A percentile compares a stretch with the other conserved stretches of the same genome.
These are phyloP conservation scores for Metallyticus violacea DNA, from an alignment of 2,888 invertebrate species.

Conservation along the genomic window DNA sequence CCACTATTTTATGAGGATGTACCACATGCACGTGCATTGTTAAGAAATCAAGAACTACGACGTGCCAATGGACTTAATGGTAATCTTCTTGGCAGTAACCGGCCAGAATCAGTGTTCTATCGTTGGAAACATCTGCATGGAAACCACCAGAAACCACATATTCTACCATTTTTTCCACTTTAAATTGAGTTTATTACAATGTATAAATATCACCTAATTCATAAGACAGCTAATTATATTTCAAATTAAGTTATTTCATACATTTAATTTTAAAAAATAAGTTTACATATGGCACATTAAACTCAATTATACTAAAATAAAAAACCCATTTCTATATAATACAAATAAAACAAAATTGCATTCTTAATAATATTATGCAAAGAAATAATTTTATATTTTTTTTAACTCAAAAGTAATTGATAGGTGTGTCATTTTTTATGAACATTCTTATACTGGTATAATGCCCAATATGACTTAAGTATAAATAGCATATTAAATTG, in stretches of 20 bases:
- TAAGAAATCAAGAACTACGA: conserved; percentile 59
- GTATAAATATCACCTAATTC: background rate
- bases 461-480: no score
- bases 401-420: no score
- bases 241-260: background rate
- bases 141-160: background rate
- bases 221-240: background rate
- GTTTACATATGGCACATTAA: background rate
- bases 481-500: no score
- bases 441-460: no score
- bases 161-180: background rate
- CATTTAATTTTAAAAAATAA: background rate
- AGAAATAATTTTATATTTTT: no score
- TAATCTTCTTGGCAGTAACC: conserved; percentile 60
- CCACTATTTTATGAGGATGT: conserved; percentile 62
- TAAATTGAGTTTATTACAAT: background rate
- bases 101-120: conserved; percentile 58
- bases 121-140: conserved; percentile 36
- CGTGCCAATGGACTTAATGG: conserved; percentile 57
- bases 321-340: no score
- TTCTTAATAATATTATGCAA: no score
- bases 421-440: no score
- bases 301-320: background rate
- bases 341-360: no score
- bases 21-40: conserved; percentile 60